These are phyloP conservation scores for Atrichornis clamosus DNA, from an alignment of 2,113 vertebrate genomes.

Conservation along the genomic window DNA sequence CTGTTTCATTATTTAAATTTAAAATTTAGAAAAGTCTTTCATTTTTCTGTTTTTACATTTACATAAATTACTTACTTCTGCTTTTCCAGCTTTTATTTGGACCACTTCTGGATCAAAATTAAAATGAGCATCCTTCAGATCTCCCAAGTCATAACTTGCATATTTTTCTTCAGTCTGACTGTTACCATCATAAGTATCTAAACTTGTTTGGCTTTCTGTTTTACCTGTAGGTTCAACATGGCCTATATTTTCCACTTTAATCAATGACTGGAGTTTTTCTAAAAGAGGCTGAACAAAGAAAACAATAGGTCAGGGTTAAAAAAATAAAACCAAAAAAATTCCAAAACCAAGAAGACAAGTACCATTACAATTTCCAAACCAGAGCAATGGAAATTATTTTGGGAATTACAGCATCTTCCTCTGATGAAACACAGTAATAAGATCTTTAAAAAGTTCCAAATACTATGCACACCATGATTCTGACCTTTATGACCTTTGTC, in stretches of 20 bases:
- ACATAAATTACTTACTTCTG: constrained; percentile 83
- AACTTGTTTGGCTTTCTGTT: constrained; percentile 57
- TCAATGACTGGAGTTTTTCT: constrained; percentile 80
- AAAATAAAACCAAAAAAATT: background rate
- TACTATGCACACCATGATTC: background rate
- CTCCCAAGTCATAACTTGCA: constrained; percentile 59
- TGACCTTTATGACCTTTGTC: background rate
- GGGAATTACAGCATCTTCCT: constrained; percentile 2
- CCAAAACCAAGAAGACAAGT: background rate
- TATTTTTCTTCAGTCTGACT: constrained; percentile 68
- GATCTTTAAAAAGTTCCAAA: background rate
- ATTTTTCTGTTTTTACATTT: background rate
- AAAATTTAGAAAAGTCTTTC: constrained; percentile 38
- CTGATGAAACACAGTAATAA: constrained; percentile 4
- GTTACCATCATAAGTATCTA: constrained; percentile 37
- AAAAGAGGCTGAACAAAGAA: constrained; percentile 79
- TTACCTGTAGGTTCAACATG: constrained; percentile 59
- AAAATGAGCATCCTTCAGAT: constrained; percentile 64
- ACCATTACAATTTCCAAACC: background rate
- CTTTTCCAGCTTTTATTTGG: constrained; percentile 94
- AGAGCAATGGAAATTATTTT: background rate
- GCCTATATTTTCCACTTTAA: constrained; percentile 61
- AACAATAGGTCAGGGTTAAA: background rate
- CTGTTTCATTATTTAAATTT: constrained; percentile 65
- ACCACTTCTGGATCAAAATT: constrained; percentile 85